Evolutionary conservation across 2,888 invertebrate species (phyloP), one percentile per base, ranked within the genome.

Genomic region (Hydrotaea cyrtoneurina): DNA sequence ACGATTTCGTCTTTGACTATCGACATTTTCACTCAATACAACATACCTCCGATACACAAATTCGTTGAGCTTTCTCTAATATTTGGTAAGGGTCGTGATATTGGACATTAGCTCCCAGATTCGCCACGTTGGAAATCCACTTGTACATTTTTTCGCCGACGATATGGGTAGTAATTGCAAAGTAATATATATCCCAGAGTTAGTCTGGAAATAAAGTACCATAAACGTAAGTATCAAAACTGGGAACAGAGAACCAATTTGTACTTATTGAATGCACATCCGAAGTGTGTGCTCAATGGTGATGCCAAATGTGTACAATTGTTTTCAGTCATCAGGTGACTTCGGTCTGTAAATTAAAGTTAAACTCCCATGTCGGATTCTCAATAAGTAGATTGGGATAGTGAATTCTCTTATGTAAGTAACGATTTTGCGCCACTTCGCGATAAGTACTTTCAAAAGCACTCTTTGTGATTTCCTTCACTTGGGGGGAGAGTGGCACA

Each of bases 381-480:
- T 74, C 74, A 46, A 74, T 62, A 3, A 74, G 46, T 2, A 74
- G 21, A n/a, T 74, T 74, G 8, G 74, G 74, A 21, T 74, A 74
- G 46, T 74, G 74, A 26, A 59, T 62, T 26, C 23, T 26, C 26
- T 26, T 43, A 26, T 74, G 74, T 5, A 74, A 19, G 46, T 74
- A 74, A 46, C 74, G 74, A 23, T 74, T 74, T 46, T 74, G 74
- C 3, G 59, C 74, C n/a, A 74, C 59, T 95, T 4, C 93, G 96
- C 74, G 94, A 95, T 89, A 94, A 94, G 94, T 93, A 36, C n/a
- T 15, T 21, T 23, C 21, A 0, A 7, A 15, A 13, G 13, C 11
- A 2, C 43, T 43, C 17, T 11, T 5, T 15, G 11, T 69, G 43
- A 11, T 23, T 43, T 0, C 15, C 23, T 4, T 23, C 59, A 15